These are phyloP conservation scores for Sarcophaga rosellei DNA, from an alignment of 2,888 invertebrate species.

Conservation along the genomic window DNA sequence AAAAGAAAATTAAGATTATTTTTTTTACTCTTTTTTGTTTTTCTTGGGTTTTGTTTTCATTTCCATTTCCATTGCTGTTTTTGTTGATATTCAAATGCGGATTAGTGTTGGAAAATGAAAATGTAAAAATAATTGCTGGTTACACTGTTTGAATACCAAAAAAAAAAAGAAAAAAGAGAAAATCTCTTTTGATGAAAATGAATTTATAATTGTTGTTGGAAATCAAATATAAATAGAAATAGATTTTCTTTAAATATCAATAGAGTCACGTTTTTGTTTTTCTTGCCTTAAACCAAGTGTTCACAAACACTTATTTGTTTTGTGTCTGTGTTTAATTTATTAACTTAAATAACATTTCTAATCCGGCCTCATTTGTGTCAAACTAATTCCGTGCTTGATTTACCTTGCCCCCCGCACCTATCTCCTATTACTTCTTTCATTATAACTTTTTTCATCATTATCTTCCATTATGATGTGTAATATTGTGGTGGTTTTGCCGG, in stretches of 20 bases:
- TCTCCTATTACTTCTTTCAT: conserved; percentile 11
- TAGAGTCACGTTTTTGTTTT: not conserved
- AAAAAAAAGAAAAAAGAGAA: conserved; percentile 13
- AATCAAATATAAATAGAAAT: not conserved
- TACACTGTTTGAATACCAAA: conserved; percentile 12
- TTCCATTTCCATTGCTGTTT: not conserved
- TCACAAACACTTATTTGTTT: not conserved
- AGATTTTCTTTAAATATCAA: not conserved
- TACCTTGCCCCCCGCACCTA: not conserved
- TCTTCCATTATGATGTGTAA: not conserved
- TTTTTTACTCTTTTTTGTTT: not conserved
- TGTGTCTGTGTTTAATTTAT: conserved; percentile 11
- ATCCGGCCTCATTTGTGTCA: conserved; percentile 60
- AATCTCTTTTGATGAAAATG: conserved; percentile 15
- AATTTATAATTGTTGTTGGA: conserved; percentile 26
- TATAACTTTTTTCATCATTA: not conserved
- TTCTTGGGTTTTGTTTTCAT: conserved; percentile 23
- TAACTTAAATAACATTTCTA: conserved; percentile 41
- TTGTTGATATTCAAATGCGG: conserved; percentile 20
- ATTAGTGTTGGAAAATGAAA: conserved; percentile 21
- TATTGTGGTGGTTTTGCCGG: not conserved
- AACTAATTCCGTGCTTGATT: not conserved
- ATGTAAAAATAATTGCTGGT: conserved; percentile 45
- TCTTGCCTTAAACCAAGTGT: not conserved
- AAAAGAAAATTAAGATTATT: conserved; percentile 26